Base-by-base conservation (phyloP, 2,113 vertebrate species). In the Setophaga kirtlandii region DNA sequence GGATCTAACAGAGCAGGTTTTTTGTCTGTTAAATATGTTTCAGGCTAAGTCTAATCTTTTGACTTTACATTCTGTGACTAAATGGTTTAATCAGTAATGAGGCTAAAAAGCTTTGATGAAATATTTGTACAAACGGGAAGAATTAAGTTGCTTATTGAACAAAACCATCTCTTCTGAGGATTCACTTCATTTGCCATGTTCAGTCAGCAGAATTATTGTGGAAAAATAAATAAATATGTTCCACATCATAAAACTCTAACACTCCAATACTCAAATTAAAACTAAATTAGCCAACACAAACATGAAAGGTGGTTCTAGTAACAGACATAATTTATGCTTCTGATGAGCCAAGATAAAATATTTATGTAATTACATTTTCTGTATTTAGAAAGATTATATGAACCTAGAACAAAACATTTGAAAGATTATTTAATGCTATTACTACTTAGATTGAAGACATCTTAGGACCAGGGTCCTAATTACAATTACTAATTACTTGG, bases 221-320 rank as follows among this genome's bases (percentile, higher is more conserved):
- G 31, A 83, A 77, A 94, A 94, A 90, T 65, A 91, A 94, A 90
- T 65, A 91, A 92, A 16, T 77, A 67, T 24, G 64, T 81, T 93
- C 65, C 49, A 78, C 2, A 12, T 83, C 73, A 92, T 78, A 92
- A 94, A 92, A 80, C 56, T 52, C 35, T 67, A 78, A 49, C 64
- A 64, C 49, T 84, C 50, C 56, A 63, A 39, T 81, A 74, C 30
- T 55, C 46, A 69, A 65, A 92, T 89, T 65, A 89, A 93, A 89
- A 50, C n/a, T 63, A 74, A 84, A 82, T 92, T 89, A 92, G 39
- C 69, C 60, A 95, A 92, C 16, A 67, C 27, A 92, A 93, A 88
- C 60, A 87, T 3, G 3, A 93, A 90, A 94, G 60, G 52, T 69
- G 33, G 23, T 83, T n/a, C 42, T 83, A 85, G 68, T 33, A 83